Base-by-base conservation (phyloP, 2,797 vertebrate species). In the Urophycis tenuis region DNA sequence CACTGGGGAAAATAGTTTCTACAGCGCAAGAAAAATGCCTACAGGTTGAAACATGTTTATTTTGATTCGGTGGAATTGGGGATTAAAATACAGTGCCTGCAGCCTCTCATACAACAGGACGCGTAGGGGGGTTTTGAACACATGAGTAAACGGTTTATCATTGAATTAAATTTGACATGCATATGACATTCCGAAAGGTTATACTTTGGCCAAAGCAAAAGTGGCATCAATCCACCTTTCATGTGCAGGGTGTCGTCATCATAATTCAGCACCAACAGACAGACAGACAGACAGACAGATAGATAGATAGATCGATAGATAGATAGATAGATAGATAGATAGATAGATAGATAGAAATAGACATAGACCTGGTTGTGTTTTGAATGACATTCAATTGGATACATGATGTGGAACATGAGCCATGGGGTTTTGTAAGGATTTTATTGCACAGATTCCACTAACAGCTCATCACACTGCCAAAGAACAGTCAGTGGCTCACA, bases 401-500 rank as follows among this genome's bases (percentile, higher is more conserved):
- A 60, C 49, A 60, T n/a, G 7, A 12, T 11, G 29, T 7, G 9
- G 19, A 53, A n/a, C 60, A 64, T 29, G 53, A 64, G 29, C 53
- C 25, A 25, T 64, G 2, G 10, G 3, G 29, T 64, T 76, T 82
- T 85, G 81, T n/a, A 76, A 82, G 86, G 84, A 83, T 87, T 92
- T 92, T 91, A 93, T 92, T 92, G 91, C 88, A 93, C 89, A 84
- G 87, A 86, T 86, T 92, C 88, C 84, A 92, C 90, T 89, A 89
- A 90, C 81, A 88, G 81, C 81, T 87, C 88, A 86, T 88, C 85
- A 89, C 89, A 89, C 85, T 83, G 85, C 85, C 85, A 85, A 88
- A 85, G 78, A 88, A 91, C 81, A 91, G 85, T 81, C 83, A 89
- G 85, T 88, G 87, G 80, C 76, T 87, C 81, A 89, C 88, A 84